Base-by-base conservation (phyloP, 2,888 invertebrate species). In the Ernsta delagoae region DNA sequence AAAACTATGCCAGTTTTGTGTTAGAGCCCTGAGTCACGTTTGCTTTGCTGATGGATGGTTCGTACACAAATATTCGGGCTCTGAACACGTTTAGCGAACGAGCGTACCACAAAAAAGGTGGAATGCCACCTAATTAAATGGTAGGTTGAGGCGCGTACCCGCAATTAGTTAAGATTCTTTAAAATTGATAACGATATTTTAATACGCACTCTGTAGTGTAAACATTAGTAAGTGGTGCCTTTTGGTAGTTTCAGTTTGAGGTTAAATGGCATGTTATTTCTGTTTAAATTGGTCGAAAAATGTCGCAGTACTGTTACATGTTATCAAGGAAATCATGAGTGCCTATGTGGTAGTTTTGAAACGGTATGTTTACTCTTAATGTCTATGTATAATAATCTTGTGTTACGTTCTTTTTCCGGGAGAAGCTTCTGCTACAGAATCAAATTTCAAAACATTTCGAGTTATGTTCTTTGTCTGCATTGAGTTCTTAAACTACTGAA, bases 21-120 rank as follows among this genome's bases (percentile, higher is more conserved):
- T 60, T 61, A 61, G 48, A 54, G 66, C 12, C n/a, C 16, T 68
- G 67, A 68, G 67, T 62, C 67, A 68, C 67, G 67, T 68, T 68
- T 62, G 61, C 67, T 61, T 45, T n/a, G 48, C 61, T 68, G 67
- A 68, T 68, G 67, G 62, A 68, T 68, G 57, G 62, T 68, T 61
- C 57, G 59, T 68, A 61, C 43, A 67, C 67, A 68, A 68, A 68
- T 68, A 62, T 68, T 68, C 67, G 67, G 67, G 67, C 48, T 68
- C 62, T 56, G 62, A 68, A 68, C 67, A 61, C 48, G 62, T 68
- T 61, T 56, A 61, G 62, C 36, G 36, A 24, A 24, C 24, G 3
- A 24, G 61, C 61, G 54, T 16, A 43, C 54, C 43, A 45, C 45
- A 41, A 45, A 68, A 67, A 66, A 41, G 53, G 59, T 41, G 11